These are phyloP conservation scores for Chesias legatella DNA, from an alignment of 2,888 invertebrate genomes.

Conservation along the genomic window DNA sequence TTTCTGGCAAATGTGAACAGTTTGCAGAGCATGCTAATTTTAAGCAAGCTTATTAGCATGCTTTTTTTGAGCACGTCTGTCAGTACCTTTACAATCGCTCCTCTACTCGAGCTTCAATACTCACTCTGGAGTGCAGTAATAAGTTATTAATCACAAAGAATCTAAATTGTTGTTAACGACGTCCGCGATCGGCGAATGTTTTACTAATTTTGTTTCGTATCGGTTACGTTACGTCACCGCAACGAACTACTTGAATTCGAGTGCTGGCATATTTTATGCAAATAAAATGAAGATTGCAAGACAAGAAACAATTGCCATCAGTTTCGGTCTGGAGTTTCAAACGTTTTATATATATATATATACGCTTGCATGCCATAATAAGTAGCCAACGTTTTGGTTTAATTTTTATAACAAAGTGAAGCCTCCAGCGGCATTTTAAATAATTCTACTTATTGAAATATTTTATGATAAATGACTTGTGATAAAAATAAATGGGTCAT, in stretches of 20 bases:
- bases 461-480: constrained; percentile 14
- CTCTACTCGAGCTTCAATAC: constrained; percentile 32
- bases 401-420: too few relatives aligned
- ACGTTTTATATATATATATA: constrained; percentile 28
- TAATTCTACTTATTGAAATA: not conserved
- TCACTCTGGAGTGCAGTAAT: constrained; percentile 42
- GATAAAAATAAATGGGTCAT: constrained; percentile 55
- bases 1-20: too few relatives aligned
- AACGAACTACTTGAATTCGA: constrained; percentile 59
- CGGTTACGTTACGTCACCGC: constrained; percentile 57
- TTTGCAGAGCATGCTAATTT: too few relatives aligned
- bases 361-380: constrained; percentile 16
- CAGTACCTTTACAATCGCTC: constrained; percentile 25
- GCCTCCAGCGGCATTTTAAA: too few relatives aligned
- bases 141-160: constrained; percentile 57
- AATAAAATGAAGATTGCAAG: constrained; percentile 60
- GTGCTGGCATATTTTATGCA: constrained; percentile 66
- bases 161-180: constrained; percentile 64
- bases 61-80: too few relatives aligned
- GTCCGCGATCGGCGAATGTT: constrained; percentile 61
- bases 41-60: too few relatives aligned
- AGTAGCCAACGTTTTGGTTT: too few relatives aligned
- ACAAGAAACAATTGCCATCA: constrained; percentile 49
- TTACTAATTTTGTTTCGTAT: constrained; percentile 65
- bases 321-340: constrained; percentile 45